Evolutionary conservation across 2,797 vertebrate species (phyloP), one percentile per base, ranked within the genome.

Genomic region (Sebastes glaucus): DNA sequence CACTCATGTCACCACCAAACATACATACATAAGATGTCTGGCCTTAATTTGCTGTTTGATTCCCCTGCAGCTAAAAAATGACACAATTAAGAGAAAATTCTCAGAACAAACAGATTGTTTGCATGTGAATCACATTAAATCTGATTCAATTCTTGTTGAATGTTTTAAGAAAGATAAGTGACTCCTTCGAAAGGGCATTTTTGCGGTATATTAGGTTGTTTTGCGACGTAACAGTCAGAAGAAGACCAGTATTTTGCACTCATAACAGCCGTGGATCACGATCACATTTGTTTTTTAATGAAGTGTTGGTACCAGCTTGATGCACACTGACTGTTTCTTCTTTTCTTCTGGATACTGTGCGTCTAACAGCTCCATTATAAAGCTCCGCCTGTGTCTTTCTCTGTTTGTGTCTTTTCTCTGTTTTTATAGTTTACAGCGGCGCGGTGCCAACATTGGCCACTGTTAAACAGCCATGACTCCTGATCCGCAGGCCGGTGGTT

Each of bases 381-480:
- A 76, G 27, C 59, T 57, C 70, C 62, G 83, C 38, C 61, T 63
- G 53, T 38, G 32, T 85, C 87, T 71, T 69, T 75, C 66, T 72
- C 63, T 76, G 56, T 63, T 62, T 63, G 53, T 38, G 32, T 84
- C 22, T 59, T 59, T 42, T 53, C 55, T 22, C 78, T 65, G 6
- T 67, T n/a, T 32, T 53, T 30, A 52, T 46, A 20, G 77, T 90
- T 86, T 69, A 78, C 73, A 30, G 71, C 42, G 10, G 85, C 85
- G 18, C 74, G 25, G 33, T 1, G 77, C 91, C 91, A 93, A 87
- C 90, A 83, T 87, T 87, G 89, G 90, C 93, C 87, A 84, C 91
- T 84, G 93, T 93, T 92, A 86, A 87, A 91, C 88, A 92, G 85
- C 83, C 86, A 74, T 93, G 93, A 92, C 89, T 94, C 90, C 91